Base-by-base conservation (phyloP, 1,140 invertebrate species). In the Cyclina sinensis region DNA sequence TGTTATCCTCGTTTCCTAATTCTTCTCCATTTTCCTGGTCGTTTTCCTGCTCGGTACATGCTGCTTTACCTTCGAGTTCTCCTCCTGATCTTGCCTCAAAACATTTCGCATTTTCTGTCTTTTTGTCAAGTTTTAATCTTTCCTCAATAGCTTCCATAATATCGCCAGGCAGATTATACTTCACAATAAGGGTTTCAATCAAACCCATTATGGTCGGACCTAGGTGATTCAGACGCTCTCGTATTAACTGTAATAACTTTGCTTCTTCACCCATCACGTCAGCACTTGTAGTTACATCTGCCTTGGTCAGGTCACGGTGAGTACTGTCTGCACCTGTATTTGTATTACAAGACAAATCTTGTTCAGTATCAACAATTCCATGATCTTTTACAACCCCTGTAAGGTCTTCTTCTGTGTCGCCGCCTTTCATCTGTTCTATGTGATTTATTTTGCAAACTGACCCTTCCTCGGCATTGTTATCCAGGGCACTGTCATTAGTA, bases 111-210 rank as follows among this genome's bases (percentile, higher is more conserved):
- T 24, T 54, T 11, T 51, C 24, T n/a, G 12, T 57, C 16, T 21
- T 32, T 5, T 59, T 24, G 2, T n/a, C 78, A 24, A 62, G 62
- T n/a, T n/a, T 30, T 62, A 54, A 73, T 54, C 82, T 68, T 51
- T 84, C 37, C 37, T 84, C 27, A 21, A 84, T 32, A 48, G n/a
- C 32, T n/a, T 5, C 24, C 82, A 84, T 84, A 11, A 68, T 16
- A 51, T 73, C 48, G 27, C 30, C 27, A 0, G 82, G 68, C 18
- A 84, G 16, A 54, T 73, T 51, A n/a, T 84, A 68, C 39, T 84
- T 84, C 24, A 24, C 5, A 12, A 84, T 73, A n/a, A 84, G 32
- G 2, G 11, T 39, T 35, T 70, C 65, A 43, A 84, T 74, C 27
- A 84, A 48, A 35, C 43, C 32, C 39, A 35, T 18, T n/a, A 84